These are phyloP conservation scores for Dryobota labecula DNA, from an alignment of 2,888 invertebrate genomes.

Conservation along the genomic window DNA sequence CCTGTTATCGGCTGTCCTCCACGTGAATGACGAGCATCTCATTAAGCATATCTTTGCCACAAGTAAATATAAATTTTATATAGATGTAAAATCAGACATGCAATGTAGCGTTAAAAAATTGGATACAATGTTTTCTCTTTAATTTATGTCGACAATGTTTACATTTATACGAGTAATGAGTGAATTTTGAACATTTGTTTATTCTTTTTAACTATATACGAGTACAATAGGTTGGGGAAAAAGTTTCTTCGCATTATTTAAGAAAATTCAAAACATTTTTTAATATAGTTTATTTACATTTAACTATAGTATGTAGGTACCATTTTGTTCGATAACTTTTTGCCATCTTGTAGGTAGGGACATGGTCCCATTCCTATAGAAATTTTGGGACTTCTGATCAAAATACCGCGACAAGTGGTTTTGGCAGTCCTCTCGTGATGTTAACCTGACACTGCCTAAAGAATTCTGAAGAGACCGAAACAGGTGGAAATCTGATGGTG, in stretches of 20 bases:
- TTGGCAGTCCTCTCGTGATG: not conserved
- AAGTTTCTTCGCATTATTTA: no score
- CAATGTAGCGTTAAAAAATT: slow-evolving; percentile 5
- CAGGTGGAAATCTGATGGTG: no score
- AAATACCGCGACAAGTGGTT: no score
- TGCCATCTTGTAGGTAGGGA: no score
- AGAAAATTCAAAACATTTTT: no score
- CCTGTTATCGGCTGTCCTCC: not conserved
- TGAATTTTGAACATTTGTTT: not conserved
- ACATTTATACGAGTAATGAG: not conserved
- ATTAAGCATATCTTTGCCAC: slow-evolving; percentile 21
- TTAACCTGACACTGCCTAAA: not conserved
- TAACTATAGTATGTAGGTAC: no score
- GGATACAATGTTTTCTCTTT: not conserved
- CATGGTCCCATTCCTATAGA: no score
- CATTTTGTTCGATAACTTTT: no score
- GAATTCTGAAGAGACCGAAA: no score
- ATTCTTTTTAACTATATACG: not conserved
- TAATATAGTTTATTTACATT: no score
- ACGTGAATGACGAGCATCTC: not conserved
- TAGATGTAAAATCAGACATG: not conserved
- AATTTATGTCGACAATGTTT: not conserved
- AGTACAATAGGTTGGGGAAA: no score
- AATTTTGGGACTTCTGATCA: no score
- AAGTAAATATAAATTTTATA: slow-evolving; percentile 17